Base-by-base conservation (phyloP, 1,140 invertebrate species). In the Luehdorfia chinensis region DNA sequence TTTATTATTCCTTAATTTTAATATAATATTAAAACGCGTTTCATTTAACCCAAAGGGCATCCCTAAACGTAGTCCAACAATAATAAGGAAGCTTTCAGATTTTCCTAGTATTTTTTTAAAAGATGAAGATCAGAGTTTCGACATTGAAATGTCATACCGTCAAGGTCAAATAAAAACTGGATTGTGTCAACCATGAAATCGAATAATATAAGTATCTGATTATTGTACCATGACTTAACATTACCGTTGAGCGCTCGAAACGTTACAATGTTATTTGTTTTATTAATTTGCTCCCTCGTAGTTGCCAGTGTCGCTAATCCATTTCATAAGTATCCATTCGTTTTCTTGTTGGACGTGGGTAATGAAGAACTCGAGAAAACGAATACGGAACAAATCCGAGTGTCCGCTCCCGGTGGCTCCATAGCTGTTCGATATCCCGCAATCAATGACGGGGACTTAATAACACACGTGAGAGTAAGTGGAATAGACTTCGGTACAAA, bases 301-400 rank as follows among this genome's bases (percentile, higher is more conserved):
- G 39, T 59, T 21, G 43, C 61, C 4, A 50, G 31, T 15, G 21
- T 54, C 5, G 79, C 72, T 0, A 78, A 67, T 63, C 73, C 81
- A 3, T 76, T 78, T 30, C 75, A 78, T 41, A 84, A 80, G 43
- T 86, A 84, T 33, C 83, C 83, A 2, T 84, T 67, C 12, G 68
- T 80, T 1, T 86, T 84, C 47, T 36, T 86, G 11, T 34, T 86
- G n/a, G 79, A 86, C 41, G 63, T 84, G 14, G 83, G 83, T 11
- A 86, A 86, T 75, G 83, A 86, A 76, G 83, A 83, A 55, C 47
- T 84, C 2, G 61, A 76, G 31, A 73, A 68, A 23, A 62, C 63
- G 0, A 74, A 66, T 23, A 66, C 74, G 11, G 73, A 86, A 59
- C 77, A 83, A 30, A 68, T 86, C 9, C 69, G 76, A 47, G 12